These are phyloP conservation scores for Siniperca chuatsi DNA, from an alignment of 2,113 vertebrate genomes.

Conservation along the genomic window DNA sequence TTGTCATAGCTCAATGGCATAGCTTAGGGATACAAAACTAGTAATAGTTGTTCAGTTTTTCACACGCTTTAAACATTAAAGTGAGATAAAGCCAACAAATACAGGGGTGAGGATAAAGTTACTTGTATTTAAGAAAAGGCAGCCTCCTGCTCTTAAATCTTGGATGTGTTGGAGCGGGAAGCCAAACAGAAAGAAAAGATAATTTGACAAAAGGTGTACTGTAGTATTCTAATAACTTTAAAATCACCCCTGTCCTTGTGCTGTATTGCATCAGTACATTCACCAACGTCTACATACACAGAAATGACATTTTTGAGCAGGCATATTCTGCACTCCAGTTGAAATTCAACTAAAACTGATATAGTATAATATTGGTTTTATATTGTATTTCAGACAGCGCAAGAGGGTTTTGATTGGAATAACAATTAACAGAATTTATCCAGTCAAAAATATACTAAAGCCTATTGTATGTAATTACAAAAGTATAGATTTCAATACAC, in stretches of 20 bases:
- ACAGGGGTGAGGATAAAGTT: slow-evolving; percentile 53
- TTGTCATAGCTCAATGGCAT: slow-evolving; percentile 36
- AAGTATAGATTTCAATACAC: slow-evolving; percentile 68
- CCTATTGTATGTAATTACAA: slow-evolving; percentile 76
- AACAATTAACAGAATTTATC: slow-evolving; percentile 20
- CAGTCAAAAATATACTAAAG: slow-evolving; percentile 66
- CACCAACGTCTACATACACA: slow-evolving; percentile 72
- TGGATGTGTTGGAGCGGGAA: slow-evolving; percentile 32
- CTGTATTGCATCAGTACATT: slow-evolving; percentile 78
- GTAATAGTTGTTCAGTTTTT: slow-evolving; percentile 47
- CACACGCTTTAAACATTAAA: slow-evolving; percentile 34
- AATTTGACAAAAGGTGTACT: slow-evolving; percentile 16
- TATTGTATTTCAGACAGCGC: slow-evolving; percentile 30
- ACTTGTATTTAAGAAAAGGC: slow-evolving; percentile 13
- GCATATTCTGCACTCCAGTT: slow-evolving; percentile 52
- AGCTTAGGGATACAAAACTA: slow-evolving; percentile 52
- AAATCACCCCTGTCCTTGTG: slow-evolving; percentile 69
- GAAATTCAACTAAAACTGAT: slow-evolving; percentile 36
- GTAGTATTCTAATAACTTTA: slow-evolving; percentile 44
- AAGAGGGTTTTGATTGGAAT: slow-evolving; percentile 30
- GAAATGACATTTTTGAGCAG: slow-evolving; percentile 53
- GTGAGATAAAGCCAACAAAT: slow-evolving; percentile 53
- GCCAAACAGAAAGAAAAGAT: slow-evolving; percentile 10
- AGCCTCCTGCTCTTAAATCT: slow-evolving; percentile 25
- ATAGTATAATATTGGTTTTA: slow-evolving; percentile 35